Evolutionary conservation across 2,888 invertebrate genomes (phyloP), one percentile per base, ranked within the genome.

Genomic region (Crepidodera aurea): DNA sequence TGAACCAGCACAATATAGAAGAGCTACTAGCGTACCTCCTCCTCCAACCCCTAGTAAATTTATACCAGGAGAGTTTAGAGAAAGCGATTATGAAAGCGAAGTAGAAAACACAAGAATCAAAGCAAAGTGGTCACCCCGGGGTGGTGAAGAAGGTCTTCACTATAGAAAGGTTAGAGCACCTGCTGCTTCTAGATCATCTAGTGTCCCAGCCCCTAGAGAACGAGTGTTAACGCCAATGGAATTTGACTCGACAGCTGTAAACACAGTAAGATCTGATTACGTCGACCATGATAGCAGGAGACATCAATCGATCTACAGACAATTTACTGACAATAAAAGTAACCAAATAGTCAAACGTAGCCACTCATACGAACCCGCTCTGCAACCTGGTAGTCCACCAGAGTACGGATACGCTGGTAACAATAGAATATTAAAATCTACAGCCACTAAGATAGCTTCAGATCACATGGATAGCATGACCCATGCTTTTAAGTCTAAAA

Each of bases 1-100:
- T 8, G 82, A 83, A 13, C 81, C 82, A 10, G 80, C 77, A 5
- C 79, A 77, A 61, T 78, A 79, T 0, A 70, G 75, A 56, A 69
- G 71, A 54, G 74, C 78, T n/a, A 77, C 79, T 1, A 77, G 79
- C 50, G 76, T 79, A 15, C 83, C 83, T 27, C 83, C 84, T 1
- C 82, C 84, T 40, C 84, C 87, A 0, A 87, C 83, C 1, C 89
- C 89, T 1, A 87, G 83, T 2, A 89, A 88, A 76, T 90, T 90
- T 72, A 77, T 87, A 15, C 86, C 85, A 4, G 88, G 88, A 8
- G 87, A 88, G 62, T 87, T 86, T 65, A 82, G 85, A 12, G 89
- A 89, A 71, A 88, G 88, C 54, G 90, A 90, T 71, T 90, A 90
- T 69, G 89, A 90, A 70, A 88, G 88, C 74, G 90, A 90, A 71